These are phyloP conservation scores for Cryptus armator DNA, from an alignment of 2,888 invertebrate species.

Conservation along the genomic window DNA sequence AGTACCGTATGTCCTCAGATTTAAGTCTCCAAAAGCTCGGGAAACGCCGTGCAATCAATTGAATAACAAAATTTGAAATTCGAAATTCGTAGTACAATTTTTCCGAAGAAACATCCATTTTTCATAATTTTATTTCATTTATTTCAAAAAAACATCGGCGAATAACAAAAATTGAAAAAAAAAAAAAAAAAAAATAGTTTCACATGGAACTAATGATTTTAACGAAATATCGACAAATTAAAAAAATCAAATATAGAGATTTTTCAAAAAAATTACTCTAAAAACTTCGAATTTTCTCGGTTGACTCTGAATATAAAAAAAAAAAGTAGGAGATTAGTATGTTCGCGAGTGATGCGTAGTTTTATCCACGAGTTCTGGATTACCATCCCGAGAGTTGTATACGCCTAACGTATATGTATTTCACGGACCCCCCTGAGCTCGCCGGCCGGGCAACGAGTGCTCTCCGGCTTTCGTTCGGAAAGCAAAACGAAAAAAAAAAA, in stretches of 20 bases:
- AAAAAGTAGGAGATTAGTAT: slow-evolving; percentile 48
- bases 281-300: background rate
- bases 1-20: slow-evolving; percentile 7
- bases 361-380: slow-evolving; percentile 38
- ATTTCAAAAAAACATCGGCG: no score
- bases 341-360: slow-evolving; percentile 40
- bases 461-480: slow-evolving; percentile 49
- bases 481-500: slow-evolving; percentile 44
- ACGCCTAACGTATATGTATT: slow-evolving; percentile 11
- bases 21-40: background rate
- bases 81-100: no score
- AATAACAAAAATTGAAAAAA: no score
- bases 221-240: background rate
- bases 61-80: background rate
- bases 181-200: no score
- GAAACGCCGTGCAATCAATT: slow-evolving; percentile 18
- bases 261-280: background rate
- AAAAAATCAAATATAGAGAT: background rate
- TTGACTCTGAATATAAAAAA: slow-evolving; percentile 2
- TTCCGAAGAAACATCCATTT: no score
- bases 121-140: no score
- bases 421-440: background rate
- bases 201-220: no score
- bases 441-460: slow-evolving; percentile 34
- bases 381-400: slow-evolving; percentile 17